Conservation (phyloP, 2,888 invertebrate genomes). For the Ephialtes manifestator region DNA sequence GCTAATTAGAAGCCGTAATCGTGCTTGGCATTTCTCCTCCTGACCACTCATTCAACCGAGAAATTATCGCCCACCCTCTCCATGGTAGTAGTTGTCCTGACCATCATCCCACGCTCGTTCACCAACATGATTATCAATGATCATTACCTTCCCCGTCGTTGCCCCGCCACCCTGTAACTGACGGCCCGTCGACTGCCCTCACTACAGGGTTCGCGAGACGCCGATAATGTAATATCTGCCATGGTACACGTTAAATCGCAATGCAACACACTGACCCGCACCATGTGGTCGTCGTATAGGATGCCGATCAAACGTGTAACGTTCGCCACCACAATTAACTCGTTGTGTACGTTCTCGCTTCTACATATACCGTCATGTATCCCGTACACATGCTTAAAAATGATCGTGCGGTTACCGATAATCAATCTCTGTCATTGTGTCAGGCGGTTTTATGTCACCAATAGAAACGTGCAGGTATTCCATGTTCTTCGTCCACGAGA, state of each 20-base stretch:
- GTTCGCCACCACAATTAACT: conserved; percentile 46
- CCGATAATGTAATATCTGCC: conserved; percentile 74
- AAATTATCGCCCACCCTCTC: conserved; percentile 69
- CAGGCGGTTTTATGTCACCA: background rate
- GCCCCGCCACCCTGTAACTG: conserved; percentile 12
- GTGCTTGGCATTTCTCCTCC: conserved; percentile 70
- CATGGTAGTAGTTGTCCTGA: conserved; percentile 50
- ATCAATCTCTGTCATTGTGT: conserved; percentile 3
- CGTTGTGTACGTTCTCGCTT: conserved; percentile 32
- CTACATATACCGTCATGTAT: background rate
- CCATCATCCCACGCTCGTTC: conserved; percentile 60
- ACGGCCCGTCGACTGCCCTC: conserved; percentile 16
- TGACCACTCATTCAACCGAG: conserved; percentile 67
- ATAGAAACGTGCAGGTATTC: background rate
- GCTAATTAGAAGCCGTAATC: conserved; percentile 71
- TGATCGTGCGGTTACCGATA: background rate
- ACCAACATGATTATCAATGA: conserved; percentile 74
- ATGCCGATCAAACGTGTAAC: conserved; percentile 48
- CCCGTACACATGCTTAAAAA: conserved; percentile 14
- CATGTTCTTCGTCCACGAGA: background rate
- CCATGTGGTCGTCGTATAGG: background rate
- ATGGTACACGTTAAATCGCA: conserved; percentile 68
- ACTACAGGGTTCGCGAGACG: conserved; percentile 49
- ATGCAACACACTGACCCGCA: conserved; percentile 44
- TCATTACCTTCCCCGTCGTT: conserved; percentile 63